A percentile compares a stretch with the other conserved stretches of the same genome.
These are phyloP conservation scores for Propsilocerus akamusi DNA, from an alignment of 1,140 invertebrate species.

Conservation along the genomic window DNA sequence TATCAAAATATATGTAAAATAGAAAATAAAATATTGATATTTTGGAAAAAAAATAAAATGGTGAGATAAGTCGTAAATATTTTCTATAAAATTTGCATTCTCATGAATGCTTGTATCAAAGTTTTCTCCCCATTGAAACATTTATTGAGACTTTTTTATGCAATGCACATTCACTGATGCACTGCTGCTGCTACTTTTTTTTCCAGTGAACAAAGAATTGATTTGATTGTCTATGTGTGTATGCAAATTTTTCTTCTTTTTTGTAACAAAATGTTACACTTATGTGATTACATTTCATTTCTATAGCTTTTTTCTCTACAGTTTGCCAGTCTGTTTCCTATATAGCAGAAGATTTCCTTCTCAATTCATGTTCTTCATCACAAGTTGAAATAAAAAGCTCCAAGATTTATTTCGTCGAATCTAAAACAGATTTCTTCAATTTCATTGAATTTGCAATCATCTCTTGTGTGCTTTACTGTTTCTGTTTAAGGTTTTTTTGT, in stretches of 20 bases:
- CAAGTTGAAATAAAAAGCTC: background rate
- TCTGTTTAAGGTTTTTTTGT: background rate
- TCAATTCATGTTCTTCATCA: background rate
- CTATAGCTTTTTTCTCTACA: background rate
- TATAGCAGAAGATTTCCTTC: background rate
- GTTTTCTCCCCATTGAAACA: background rate
- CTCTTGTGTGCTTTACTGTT: background rate
- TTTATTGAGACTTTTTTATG: constrained; percentile 1
- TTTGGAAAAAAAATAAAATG: background rate
- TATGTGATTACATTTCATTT: constrained; percentile 1
- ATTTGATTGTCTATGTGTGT: background rate
- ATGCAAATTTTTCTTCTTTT: background rate
- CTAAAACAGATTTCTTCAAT: background rate
- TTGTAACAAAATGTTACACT: background rate
- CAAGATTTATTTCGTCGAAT: background rate
- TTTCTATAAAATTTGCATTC: constrained; percentile 1
- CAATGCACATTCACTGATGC: background rate
- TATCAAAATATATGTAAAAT: too few species aligned
- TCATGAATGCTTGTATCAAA: background rate
- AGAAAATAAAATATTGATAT: background rate
- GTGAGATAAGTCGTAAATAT: constrained; percentile 1
- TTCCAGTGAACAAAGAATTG: background rate
- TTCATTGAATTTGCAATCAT: background rate
- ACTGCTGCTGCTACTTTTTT: background rate
- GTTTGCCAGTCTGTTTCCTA: background rate